Percentiles rank a stretch among this genome's conserved stretches.
phyloP scores from a whole-genome alignment of 1,140 invertebrate species.

The Sycophila sp. region DNA sequence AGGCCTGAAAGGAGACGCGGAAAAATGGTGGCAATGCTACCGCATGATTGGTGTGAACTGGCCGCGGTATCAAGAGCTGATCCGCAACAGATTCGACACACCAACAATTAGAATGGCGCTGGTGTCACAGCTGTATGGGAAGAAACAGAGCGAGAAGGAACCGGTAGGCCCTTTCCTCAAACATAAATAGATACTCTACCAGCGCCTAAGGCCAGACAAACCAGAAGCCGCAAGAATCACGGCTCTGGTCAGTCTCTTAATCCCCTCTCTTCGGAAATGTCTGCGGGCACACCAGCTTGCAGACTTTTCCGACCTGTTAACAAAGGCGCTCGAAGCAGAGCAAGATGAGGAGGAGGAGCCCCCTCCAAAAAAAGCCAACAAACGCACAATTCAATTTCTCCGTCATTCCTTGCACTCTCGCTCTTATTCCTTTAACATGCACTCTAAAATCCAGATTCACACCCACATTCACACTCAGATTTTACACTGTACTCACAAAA shows the following conservation, averaged over 20 bases:
- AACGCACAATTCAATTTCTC: no score
- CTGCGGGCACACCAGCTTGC: background rate
- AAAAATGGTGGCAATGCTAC: constrained; percentile 40
- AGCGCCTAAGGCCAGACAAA: constrained; percentile 22
- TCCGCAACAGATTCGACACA: constrained; percentile 30
- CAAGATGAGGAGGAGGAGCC: no score
- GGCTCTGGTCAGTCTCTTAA: constrained; percentile 24
- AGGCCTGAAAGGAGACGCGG: constrained; percentile 34
- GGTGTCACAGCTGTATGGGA: constrained; percentile 31
- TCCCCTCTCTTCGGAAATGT: constrained; percentile 2
- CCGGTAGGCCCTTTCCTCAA: constrained; percentile 32
- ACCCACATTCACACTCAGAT: no score
- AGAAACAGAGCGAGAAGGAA: constrained; percentile 36
- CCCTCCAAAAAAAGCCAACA: no score
- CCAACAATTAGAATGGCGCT: constrained; percentile 9
- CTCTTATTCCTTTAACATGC: no score
- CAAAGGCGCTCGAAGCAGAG: no score
- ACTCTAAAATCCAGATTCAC: no score
- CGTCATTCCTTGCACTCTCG: no score
- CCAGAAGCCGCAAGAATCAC: constrained; percentile 22
- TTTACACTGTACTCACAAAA: no score
- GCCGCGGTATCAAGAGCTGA: constrained; percentile 26
- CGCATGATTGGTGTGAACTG: constrained; percentile 29
- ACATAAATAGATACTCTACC: constrained; percentile 35
- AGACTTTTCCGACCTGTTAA: constrained; percentile 21